These are phyloP conservation scores for Chaetogeoica ovagalla DNA, from an alignment of 2,888 invertebrate species.

Conservation along the genomic window DNA sequence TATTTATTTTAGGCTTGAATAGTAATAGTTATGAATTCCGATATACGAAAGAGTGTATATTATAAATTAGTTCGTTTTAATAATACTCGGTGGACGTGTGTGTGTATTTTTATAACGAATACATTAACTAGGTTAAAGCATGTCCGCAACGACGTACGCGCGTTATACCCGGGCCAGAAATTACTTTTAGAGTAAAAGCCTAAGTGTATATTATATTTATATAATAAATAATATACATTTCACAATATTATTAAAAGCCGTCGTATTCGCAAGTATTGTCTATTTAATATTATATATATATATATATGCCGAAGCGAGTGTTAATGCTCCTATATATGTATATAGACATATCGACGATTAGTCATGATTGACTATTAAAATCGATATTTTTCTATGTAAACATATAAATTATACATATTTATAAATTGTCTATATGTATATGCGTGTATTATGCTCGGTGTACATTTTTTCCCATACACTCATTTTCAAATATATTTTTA, in stretches of 20 bases:
- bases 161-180: conserved; percentile 19
- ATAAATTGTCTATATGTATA: too few species aligned
- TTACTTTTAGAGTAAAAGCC: conserved; percentile 2
- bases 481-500: too few species aligned
- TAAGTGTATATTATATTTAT: not conserved
- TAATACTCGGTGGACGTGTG: not conserved
- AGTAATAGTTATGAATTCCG: conserved; percentile 1
- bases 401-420: too few species aligned
- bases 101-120: conserved; percentile 39
- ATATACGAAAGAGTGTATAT: not conserved
- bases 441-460: too few species aligned
- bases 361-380: too few species aligned
- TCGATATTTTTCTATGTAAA: too few species aligned
- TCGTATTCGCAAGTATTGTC: too few species aligned
- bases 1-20: conserved; percentile 1
- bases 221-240: not conserved
- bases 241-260: not conserved
- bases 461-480: too few species aligned
- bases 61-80: conserved; percentile 1
- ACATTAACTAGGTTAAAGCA: conserved; percentile 25
- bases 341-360: too few species aligned
- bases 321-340: too few species aligned
- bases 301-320: too few species aligned
- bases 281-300: too few species aligned
- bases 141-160: not conserved